phyloP scores from a whole-genome alignment of 2,113 vertebrate species.

The Tragelaphus buxtoni region DNA sequence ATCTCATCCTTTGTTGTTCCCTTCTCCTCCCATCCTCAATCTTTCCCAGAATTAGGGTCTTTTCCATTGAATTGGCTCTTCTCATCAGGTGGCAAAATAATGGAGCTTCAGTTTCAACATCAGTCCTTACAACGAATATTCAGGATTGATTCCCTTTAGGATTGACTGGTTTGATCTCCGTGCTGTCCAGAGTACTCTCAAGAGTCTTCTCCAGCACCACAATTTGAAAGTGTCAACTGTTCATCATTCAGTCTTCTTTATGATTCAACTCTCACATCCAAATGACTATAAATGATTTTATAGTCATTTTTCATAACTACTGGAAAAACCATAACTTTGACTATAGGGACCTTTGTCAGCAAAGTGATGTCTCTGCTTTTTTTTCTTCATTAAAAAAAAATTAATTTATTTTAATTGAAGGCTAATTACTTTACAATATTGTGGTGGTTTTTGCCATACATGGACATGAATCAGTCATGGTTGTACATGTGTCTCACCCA shows the following conservation, averaged over 20 bases:
- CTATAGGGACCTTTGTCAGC: background rate
- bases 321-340: background rate
- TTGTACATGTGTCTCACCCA: background rate
- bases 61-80: background rate
- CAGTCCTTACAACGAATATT: background rate
- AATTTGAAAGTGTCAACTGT: background rate
- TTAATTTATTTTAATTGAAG: background rate
- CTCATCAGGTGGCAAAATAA: background rate
- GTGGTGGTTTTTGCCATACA: background rate
- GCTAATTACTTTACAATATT: background rate
- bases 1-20: background rate
- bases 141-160: background rate
- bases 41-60: background rate
- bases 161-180: background rate
- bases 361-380: background rate
- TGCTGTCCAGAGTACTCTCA: background rate
- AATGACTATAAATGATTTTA: background rate
- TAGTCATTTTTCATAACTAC: background rate
- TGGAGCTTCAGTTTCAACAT: background rate
- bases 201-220: background rate
- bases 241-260: background rate
- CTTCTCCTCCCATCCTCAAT: background rate
- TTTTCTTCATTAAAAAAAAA: background rate
- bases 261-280: background rate
- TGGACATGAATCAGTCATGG: background rate